These are phyloP conservation scores for Drosophila insularis DNA, from an alignment of 1,140 invertebrate genomes.

Conservation along the genomic window DNA sequence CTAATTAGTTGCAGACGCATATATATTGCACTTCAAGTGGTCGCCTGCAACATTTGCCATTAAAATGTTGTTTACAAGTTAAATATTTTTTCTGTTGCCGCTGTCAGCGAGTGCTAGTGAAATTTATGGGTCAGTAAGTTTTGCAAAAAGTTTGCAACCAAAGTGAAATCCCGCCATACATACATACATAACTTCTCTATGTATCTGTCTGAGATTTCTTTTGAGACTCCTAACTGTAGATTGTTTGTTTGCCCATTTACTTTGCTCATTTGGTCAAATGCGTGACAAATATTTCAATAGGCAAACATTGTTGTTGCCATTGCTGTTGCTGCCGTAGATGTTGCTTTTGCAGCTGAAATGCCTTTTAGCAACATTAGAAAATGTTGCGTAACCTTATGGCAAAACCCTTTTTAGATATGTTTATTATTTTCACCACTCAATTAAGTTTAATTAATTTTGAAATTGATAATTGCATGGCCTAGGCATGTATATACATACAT, in stretches of 20 bases:
- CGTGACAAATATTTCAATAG: slow-evolving; percentile 80
- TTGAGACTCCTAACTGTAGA: slow-evolving; percentile 41
- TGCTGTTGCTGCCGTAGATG: slow-evolving; percentile 18
- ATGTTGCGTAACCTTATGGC: slow-evolving; percentile 50
- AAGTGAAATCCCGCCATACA: slow-evolving; percentile 42
- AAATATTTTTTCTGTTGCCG: slow-evolving; percentile 43
- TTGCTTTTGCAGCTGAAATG: slow-evolving; percentile 30
- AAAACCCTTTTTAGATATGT: slow-evolving; percentile 40
- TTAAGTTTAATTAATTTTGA: slow-evolving; percentile 81
- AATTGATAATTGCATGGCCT: slow-evolving; percentile 71
- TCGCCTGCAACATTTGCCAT: slow-evolving; percentile 58
- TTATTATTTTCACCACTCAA: slow-evolving; percentile 81
- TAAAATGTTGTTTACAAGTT: slow-evolving; percentile 72
- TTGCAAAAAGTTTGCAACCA: slow-evolving; percentile 7
- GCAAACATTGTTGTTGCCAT: slow-evolving; percentile 60
- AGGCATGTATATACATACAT: no score
- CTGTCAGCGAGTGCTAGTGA: slow-evolving; percentile 53
- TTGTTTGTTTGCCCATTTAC: slow-evolving; percentile 69
- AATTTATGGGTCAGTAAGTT: slow-evolving; percentile 75
- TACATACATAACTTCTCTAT: background rate
- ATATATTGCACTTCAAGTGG: slow-evolving; percentile 49
- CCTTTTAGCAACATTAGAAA: slow-evolving; percentile 39
- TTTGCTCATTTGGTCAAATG: slow-evolving; percentile 60
- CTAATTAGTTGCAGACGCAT: slow-evolving; percentile 63
- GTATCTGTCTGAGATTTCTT: slow-evolving; percentile 2